Conservation (phyloP, 2,888 invertebrate species). For the Cyrtodaria siliqua region DNA sequence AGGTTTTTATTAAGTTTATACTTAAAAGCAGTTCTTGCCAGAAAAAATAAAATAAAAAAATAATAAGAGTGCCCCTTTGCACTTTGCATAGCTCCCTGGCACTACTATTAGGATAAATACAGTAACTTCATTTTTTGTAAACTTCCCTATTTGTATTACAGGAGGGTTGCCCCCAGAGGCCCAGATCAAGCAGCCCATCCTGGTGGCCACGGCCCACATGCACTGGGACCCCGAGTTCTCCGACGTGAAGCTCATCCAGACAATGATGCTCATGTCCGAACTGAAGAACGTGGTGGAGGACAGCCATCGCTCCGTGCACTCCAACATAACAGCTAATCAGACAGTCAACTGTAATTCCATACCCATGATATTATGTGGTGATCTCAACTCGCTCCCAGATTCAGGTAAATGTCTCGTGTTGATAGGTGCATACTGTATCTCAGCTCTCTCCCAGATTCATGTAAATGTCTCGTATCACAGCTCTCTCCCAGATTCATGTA, state of each 20-base stretch:
- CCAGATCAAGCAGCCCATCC: slow-evolving; percentile 87
- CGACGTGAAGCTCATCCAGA: slow-evolving; percentile 99
- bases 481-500: too few relatives aligned
- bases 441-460: too few relatives aligned
- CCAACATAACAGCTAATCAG: slow-evolving; percentile 22
- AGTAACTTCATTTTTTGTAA: background rate
- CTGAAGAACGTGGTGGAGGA: slow-evolving; percentile 89
- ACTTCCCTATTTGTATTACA: slow-evolving; percentile 36
- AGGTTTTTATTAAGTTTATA: background rate
- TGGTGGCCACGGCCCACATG: slow-evolving; percentile 99
- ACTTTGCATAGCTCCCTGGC: too few relatives aligned
- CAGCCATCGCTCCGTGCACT: slow-evolving; percentile 63
- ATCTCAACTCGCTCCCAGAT: slow-evolving; percentile 99
- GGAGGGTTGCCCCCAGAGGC: slow-evolving; percentile 90
- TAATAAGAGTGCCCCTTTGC: too few relatives aligned
- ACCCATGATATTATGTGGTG: slow-evolving; percentile 97
- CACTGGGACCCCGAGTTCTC: slow-evolving; percentile 99
- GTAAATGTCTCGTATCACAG: too few relatives aligned
- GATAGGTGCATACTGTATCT: too few relatives aligned
- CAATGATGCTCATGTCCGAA: slow-evolving; percentile 99
- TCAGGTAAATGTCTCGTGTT: slow-evolving; percentile 93
- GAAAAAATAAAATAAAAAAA: too few relatives aligned
- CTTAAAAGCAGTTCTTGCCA: too few relatives aligned
- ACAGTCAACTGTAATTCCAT: slow-evolving; percentile 88
- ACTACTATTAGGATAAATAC: too few relatives aligned